Evolutionary conservation across 1,140 invertebrate species (phyloP), one percentile per base, ranked within the genome.

Genomic region (Planococcus citri): DNA sequence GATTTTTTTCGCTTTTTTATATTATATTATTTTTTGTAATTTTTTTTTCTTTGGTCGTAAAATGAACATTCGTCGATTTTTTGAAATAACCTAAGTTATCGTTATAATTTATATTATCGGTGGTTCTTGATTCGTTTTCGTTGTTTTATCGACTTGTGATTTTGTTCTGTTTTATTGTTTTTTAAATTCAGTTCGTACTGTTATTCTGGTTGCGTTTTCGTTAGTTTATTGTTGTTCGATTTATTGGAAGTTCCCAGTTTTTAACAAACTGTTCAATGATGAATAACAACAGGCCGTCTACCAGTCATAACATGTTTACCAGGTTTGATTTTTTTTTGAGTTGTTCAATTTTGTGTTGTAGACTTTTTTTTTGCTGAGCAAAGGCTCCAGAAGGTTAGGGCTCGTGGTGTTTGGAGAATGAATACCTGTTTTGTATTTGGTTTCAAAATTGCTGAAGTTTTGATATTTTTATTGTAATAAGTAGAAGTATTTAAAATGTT

Each of bases 221-320:
- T 58, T 58, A n/a, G n/a, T 64, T 64, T 64, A 64, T 24, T 27
- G 9, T 64, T 64, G 22, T 64, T 64, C n/a, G 17, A 22, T 24
- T 64, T 64, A 25, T 10, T 64, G 60, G 60, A 25, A 64, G 6
- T 64, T 51, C 10, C 17, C 21, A 64, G 6, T 64, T 51, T 3
- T 51, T 9, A 64, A 64, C 20, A 21, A 64, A 25, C 21, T 6
- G 10, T 64, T 25, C 60, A 6, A 64, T 9, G 6, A 64, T 64
- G 60, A 64, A 64, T 64, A 25, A 24, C 9, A 64, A 64, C 60
- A 10, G 60, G 9, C 22, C 60, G 10, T 64, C 60, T 14, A 64
- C 22, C 12, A 64, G 60, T 64, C 60, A 64, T 25, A 64, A 64
- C 60, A 64, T 64, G 60, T 64, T 64, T 20, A 64, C 60, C 25